Conservation (phyloP, 1,140 invertebrate species). For the Rhopalosiphum padi region DNA sequence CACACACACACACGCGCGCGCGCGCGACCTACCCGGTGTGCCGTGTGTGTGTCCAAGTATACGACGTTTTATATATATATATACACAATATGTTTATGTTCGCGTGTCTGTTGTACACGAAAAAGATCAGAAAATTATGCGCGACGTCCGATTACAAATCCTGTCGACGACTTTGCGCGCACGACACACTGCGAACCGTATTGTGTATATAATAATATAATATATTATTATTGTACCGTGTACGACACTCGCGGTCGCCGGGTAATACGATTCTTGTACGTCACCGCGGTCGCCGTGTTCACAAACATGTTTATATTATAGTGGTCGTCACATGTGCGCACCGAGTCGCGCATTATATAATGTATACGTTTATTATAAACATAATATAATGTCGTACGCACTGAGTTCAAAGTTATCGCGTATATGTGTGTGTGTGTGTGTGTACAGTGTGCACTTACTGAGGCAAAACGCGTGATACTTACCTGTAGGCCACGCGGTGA, state of each 20-base stretch:
- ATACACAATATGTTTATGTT: neutral
- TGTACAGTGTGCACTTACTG: neutral
- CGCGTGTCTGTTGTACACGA: neutral
- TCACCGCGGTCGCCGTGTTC: conserved; percentile 13
- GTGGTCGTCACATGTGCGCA: neutral
- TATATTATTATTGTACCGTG: neutral
- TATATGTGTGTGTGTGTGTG: no score
- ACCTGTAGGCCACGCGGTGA: no score
- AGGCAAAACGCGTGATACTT: neutral
- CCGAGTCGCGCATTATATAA: neutral
- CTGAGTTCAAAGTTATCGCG: neutral
- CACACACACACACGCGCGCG: neutral
- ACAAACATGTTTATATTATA: neutral
- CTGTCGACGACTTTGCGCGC: conserved; percentile 3
- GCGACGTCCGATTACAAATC: conserved; percentile 28
- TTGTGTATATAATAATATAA: neutral
- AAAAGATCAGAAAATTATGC: conserved; percentile 23
- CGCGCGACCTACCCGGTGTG: neutral
- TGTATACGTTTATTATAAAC: neutral
- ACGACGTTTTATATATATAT: neutral
- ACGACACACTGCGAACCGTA: neutral
- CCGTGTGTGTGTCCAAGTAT: neutral
- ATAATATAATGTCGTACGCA: neutral
- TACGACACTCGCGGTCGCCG: neutral
- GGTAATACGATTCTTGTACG: conserved; percentile 34